Evolutionary conservation across 2,797 vertebrate genomes (phyloP).

Genomic region (Philypnodon macrostomus): DNA sequence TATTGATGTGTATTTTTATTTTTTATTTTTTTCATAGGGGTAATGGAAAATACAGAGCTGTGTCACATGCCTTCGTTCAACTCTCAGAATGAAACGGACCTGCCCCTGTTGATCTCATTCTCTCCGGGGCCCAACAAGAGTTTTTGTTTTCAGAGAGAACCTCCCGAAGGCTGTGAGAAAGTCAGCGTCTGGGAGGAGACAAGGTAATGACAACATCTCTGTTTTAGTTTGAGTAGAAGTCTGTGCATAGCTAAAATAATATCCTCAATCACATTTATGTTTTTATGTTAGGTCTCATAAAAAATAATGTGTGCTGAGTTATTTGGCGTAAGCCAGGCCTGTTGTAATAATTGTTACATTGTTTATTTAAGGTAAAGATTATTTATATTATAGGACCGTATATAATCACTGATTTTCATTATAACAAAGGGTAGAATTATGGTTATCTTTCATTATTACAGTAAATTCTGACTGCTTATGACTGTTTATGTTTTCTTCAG

Average conservation of each 20-base stretch:
- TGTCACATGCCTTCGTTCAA: slow-evolving; percentile 72
- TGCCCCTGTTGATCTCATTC: slow-evolving; percentile 75
- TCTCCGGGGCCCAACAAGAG: slow-evolving; percentile 91
- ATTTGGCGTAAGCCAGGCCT: too few relatives aligned
- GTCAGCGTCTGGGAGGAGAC: slow-evolving; percentile 76
- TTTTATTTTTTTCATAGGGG: slow-evolving; percentile 21
- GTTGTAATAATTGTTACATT: too few relatives aligned
- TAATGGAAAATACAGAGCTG: slow-evolving; percentile 43
- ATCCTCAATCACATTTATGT: too few relatives aligned
- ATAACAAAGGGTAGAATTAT: too few relatives aligned
- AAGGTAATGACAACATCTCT: slow-evolving; percentile 30
- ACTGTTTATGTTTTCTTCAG: slow-evolving; percentile 54
- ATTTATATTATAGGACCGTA: too few relatives aligned
- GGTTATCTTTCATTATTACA: neutral
- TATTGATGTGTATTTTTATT: neutral
- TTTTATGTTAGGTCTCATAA: too few relatives aligned
- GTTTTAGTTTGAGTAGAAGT: neutral
- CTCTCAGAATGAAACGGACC: slow-evolving; percentile 54
- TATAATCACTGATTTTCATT: too few relatives aligned
- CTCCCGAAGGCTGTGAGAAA: slow-evolving; percentile 88
- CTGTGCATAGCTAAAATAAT: neutral
- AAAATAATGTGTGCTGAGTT: too few relatives aligned
- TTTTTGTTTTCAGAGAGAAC: slow-evolving; percentile 87
- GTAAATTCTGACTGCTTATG: neutral
- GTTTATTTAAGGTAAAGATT: too few relatives aligned